Percentiles rank a stretch among this genome's conserved stretches.
Evolutionary conservation across 2,888 invertebrate genomes (phyloP).

Genomic region (Gnatocerus cornutus): DNA sequence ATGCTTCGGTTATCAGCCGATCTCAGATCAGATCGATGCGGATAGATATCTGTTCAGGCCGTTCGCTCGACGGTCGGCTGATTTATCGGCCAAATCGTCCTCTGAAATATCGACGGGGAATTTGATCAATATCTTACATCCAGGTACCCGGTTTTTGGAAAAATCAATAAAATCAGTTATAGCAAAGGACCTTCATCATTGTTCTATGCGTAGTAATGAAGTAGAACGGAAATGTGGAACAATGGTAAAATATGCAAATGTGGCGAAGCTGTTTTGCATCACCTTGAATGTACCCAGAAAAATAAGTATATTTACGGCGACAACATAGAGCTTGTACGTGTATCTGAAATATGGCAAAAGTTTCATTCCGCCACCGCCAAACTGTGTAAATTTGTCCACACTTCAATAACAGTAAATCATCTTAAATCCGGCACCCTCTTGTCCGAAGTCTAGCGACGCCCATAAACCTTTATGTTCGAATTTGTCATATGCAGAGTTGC

Average conservation of each 20-base stretch:
- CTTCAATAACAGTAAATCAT: slow-evolving; percentile 5
- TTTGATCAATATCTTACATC: background rate
- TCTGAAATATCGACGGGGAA: background rate
- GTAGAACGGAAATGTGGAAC: too few species aligned
- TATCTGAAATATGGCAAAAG: background rate
- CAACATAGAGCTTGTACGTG: background rate
- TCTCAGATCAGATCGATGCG: background rate
- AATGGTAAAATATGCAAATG: too few species aligned
- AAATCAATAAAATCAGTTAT: too few species aligned
- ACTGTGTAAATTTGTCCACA: background rate
- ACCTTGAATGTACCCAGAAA: too few species aligned
- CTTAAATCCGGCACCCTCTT: background rate
- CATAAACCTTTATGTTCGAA: slow-evolving; percentile 27
- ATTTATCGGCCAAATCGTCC: slow-evolving; percentile 2
- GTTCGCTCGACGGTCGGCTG: background rate
- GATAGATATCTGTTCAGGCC: background rate
- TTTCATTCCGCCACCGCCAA: background rate
- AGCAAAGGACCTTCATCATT: too few species aligned
- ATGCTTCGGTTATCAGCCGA: background rate
- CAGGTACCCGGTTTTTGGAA: background rate
- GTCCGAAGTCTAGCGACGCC: background rate
- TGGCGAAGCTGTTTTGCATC: too few species aligned
- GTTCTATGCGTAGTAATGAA: too few species aligned
- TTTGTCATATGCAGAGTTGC: slow-evolving; percentile 34
- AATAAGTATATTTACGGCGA: too few species aligned